Percentiles rank a stretch among this genome's conserved stretches.
These are phyloP conservation scores for Lepisosteus oculatus DNA, from an alignment of 2,113 vertebrate species.

Conservation along the genomic window DNA sequence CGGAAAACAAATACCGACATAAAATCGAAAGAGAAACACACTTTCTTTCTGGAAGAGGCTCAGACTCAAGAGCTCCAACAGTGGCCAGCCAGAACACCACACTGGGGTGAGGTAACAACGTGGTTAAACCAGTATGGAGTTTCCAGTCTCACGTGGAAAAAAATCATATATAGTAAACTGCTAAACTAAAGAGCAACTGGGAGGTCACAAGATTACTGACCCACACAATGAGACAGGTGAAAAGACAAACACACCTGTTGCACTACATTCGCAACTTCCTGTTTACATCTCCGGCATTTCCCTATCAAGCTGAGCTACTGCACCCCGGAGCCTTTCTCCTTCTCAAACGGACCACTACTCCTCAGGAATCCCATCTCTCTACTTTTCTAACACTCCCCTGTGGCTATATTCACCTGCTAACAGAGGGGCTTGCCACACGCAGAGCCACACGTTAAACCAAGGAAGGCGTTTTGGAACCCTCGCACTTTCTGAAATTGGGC, in stretches of 20 bases:
- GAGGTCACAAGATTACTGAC: neutral
- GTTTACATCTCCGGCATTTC: neutral
- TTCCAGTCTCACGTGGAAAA: neutral
- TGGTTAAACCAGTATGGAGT: neutral
- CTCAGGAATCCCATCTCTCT: slow-evolving; percentile 7
- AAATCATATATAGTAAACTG: neutral
- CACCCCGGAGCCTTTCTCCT: neutral
- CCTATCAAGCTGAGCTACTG: neutral
- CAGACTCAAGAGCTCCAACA: neutral
- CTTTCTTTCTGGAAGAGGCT: neutral
- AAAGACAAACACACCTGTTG: neutral
- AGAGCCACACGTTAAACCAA: too few species aligned
- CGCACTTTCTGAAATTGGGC: neutral
- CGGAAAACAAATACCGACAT: neutral
- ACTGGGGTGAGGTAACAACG: too few species aligned
- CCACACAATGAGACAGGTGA: neutral
- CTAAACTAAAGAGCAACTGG: neutral
- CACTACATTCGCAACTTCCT: neutral
- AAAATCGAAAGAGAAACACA: neutral
- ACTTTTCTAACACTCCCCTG: neutral
- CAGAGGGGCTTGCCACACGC: neutral
- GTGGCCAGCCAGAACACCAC: too few species aligned
- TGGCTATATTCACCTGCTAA: neutral
- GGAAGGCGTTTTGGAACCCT: neutral
- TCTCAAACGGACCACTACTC: slow-evolving; percentile 2